Base-by-base conservation (phyloP, 2,113 vertebrate genomes). In the Gallinago jamesoni region DNA sequence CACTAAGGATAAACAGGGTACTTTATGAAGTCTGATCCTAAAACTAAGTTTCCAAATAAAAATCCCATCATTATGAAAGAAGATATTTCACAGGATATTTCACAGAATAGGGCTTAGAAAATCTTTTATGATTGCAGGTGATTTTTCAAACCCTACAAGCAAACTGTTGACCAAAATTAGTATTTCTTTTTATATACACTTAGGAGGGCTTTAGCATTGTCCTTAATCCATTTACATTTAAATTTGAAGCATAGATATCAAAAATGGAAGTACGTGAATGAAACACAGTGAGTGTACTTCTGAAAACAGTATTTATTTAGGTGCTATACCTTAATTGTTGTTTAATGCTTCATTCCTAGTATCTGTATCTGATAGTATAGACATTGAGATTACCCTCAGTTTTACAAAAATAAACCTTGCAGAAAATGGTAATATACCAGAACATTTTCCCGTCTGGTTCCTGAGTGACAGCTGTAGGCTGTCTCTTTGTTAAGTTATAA, bases 381-480 rank as follows among this genome's bases (percentile, higher is more conserved):
- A 77, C 43, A 50, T 3, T 68, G 83, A 92, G 56, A 63, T 75
- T 86, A 75, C 39, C 59, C 52, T 74, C 53, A 73, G 50, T 80
- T 93, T 80, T 64, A 87, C n/a, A 74, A 94, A 95, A 93, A 92
- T 55, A 90, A 90, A 77, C 55, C 9, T 72, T 87, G 55, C 37
- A 74, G 63, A 90, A 93, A 80, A 91, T 69, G 1, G 43, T 87
- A 90, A 91, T 84, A 91, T 35, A 76, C 17, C 50, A 93, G 90
- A 82, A 85, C 41, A 63, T 73, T 95, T 97, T 91, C 22, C 75
- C 76, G 78, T 86, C 90, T 94, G 37, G 10, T 82, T 93, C 62
- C 31, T 91, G 78, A 93, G 30, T 96, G 87, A 96, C 78, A 84
- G 72, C 45, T 1, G 16, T 90, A 23, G 90, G 77, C 55, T 94